Percentiles rank a stretch among this genome's conserved stretches.
phyloP scores from a whole-genome alignment of 1,140 invertebrate species.

The Bombus consobrinus region DNA sequence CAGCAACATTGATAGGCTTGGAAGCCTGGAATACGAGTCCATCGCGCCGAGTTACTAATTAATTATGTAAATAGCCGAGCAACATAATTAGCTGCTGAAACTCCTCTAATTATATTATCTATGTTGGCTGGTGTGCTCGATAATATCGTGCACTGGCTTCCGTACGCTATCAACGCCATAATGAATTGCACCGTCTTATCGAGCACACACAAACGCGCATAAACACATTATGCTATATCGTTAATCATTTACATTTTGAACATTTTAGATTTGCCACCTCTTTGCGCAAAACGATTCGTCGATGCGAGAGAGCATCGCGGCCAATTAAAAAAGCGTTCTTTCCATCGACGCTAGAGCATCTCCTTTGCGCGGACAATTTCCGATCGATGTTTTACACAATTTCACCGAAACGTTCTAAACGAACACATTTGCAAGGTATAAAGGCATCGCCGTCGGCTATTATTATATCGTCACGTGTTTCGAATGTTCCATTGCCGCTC shows the following conservation, averaged over 20 bases:
- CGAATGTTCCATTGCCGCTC: neutral
- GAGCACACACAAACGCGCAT: neutral
- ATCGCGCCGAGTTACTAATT: conserved; percentile 41
- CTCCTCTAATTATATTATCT: conserved; percentile 56
- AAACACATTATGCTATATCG: neutral
- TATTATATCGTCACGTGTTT: neutral
- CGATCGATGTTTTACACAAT: neutral
- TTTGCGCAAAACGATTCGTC: neutral
- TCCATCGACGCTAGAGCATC: neutral
- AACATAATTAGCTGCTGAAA: conserved; percentile 56
- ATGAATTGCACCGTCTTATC: conserved; percentile 44
- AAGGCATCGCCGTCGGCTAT: too few relatives aligned
- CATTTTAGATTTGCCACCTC: neutral
- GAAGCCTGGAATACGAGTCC: neutral
- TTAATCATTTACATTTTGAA: conserved; percentile 37
- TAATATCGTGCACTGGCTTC: conserved; percentile 17
- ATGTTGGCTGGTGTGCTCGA: conserved; percentile 35
- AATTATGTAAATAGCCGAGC: conserved; percentile 53
- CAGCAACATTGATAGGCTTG: neutral
- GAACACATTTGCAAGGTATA: neutral
- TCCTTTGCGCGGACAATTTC: neutral
- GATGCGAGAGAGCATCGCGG: neutral
- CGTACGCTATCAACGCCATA: conserved; percentile 24
- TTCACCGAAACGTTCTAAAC: neutral
- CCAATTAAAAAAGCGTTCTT: neutral